Conservation (phyloP, 2,113 vertebrate species). For the Alectura lathami region DNA sequence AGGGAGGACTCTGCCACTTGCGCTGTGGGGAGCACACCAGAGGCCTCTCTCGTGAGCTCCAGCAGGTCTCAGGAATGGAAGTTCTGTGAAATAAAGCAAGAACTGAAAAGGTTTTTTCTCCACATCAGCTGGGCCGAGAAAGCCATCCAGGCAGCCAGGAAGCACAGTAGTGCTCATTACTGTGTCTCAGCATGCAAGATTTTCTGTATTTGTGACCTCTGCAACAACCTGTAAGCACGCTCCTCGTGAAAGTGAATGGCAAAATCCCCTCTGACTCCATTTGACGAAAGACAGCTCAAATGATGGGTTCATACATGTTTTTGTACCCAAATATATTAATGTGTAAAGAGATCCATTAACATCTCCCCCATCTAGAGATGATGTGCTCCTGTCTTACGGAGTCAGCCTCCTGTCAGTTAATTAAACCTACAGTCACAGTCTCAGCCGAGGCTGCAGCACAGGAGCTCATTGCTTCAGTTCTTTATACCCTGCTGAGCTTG, state of each 20-base stretch:
- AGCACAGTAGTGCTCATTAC: not conserved
- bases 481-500: not conserved
- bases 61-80: not conserved
- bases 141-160: not conserved
- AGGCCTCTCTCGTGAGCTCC: rapidly evolving
- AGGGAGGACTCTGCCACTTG: not conserved
- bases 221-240: not conserved
- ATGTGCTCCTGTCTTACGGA: not conserved
- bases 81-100: not conserved
- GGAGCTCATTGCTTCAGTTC: not conserved
- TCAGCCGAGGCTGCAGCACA: not conserved
- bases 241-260: not conserved
- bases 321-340: not conserved
- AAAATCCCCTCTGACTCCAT: not conserved
- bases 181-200: not conserved
- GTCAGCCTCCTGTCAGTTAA: not conserved
- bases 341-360: not conserved
- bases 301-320: not conserved
- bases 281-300: not conserved
- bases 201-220: not conserved
- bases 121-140: not conserved
- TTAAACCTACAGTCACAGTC: not conserved
- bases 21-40: not conserved
- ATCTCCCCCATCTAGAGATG: not conserved
- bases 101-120: not conserved